phyloP scores from a whole-genome alignment of 2,797 vertebrate genomes.

The Threskiornis aethiopicus region DNA sequence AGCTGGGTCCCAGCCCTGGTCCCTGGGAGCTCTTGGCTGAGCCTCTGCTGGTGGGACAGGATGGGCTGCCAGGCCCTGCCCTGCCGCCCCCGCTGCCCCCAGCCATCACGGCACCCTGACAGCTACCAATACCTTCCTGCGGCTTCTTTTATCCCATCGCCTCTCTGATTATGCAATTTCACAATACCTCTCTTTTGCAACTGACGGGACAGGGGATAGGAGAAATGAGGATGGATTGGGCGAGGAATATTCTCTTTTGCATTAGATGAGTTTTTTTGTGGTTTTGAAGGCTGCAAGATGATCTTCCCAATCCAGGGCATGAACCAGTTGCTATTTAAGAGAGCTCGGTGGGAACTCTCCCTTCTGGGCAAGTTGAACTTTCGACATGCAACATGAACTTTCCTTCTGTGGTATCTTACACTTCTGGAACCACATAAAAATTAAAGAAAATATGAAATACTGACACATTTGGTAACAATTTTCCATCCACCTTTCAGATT shows the following conservation, averaged over 20 bases:
- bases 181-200: not conserved
- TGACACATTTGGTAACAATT: not conserved
- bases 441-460: not conserved
- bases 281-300: not conserved
- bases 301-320: not conserved
- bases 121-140: not conserved
- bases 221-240: not conserved
- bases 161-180: not conserved
- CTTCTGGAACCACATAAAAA: not conserved
- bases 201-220: not conserved
- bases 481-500: not conserved
- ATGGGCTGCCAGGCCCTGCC: not conserved
- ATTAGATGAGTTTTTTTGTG: not conserved
- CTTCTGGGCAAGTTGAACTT: not conserved
- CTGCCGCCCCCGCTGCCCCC: fast-evolving
- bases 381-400: not conserved
- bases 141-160: not conserved
- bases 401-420: not conserved
- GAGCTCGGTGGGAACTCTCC: not conserved
- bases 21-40: not conserved
- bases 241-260: not conserved
- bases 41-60: not conserved
- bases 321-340: not conserved
- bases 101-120: not conserved
- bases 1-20: not conserved